Percentiles rank a stretch among this genome's conserved stretches.
phyloP scores from a whole-genome alignment of 37 sponge, comb jelly and placozoan genomes.

The Mnemiopsis leidyi region DNA sequence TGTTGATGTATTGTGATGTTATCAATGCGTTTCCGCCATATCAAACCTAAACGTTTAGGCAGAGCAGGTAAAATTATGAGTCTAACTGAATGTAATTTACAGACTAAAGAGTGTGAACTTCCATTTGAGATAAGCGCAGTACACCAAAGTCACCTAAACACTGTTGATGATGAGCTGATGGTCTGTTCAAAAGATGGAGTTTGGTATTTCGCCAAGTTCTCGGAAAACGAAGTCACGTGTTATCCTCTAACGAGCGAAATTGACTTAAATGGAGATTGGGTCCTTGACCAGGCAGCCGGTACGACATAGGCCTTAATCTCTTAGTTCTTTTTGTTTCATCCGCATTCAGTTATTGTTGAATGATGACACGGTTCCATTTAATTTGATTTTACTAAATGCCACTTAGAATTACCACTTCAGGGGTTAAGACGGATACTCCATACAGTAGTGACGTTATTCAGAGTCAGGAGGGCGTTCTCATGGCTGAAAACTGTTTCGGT shows the following conservation, averaged over 20 bases:
- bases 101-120: slow-evolving; percentile 7
- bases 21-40: too few species aligned
- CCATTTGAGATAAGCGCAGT: not conserved
- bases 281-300: not conserved
- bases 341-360: too few species aligned
- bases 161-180: not conserved
- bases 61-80: too few species aligned
- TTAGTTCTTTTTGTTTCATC: too few species aligned
- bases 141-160: not conserved
- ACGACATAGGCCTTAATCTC: too few species aligned
- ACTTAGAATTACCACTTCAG: too few species aligned
- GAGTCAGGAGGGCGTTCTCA: not conserved
- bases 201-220: not conserved
- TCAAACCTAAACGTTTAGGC: too few species aligned
- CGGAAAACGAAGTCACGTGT: not conserved
- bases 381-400: too few species aligned
- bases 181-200: not conserved
- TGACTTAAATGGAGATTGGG: not conserved
- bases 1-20: too few species aligned
- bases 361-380: too few species aligned
- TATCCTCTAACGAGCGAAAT: not conserved
- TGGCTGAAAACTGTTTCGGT: slow-evolving; percentile 21
- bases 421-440: not conserved
- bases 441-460: slow-evolving; percentile 20
- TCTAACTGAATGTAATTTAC: too few species aligned